phyloP scores from a whole-genome alignment of 2,797 vertebrate genomes.

The Heteromormyrus szaboi region DNA sequence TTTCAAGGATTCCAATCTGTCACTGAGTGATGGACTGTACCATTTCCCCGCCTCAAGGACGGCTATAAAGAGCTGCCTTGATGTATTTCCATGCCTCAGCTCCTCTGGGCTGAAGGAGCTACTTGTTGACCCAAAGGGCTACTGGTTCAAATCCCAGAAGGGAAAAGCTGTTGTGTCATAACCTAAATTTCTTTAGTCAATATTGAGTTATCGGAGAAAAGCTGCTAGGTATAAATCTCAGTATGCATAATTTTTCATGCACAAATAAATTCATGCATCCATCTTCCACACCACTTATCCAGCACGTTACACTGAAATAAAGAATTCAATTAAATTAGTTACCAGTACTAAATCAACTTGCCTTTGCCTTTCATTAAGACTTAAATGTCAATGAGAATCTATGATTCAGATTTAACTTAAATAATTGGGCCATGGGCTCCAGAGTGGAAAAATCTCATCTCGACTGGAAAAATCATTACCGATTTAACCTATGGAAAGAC shows the following conservation, averaged over 20 bases:
- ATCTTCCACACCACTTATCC: background rate
- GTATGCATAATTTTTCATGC: background rate
- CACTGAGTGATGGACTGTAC: conserved; percentile 46
- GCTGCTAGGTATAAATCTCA: background rate
- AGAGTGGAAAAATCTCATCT: conserved; percentile 3
- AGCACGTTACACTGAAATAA: background rate
- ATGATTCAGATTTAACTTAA: background rate
- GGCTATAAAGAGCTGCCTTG: conserved; percentile 42
- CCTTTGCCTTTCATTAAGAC: conserved; percentile 1
- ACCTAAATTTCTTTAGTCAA: background rate
- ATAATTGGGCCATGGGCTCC: background rate
- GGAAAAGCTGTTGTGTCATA: background rate
- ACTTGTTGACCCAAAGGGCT: background rate
- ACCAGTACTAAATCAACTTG: background rate
- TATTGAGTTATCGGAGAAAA: background rate
- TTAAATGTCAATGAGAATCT: background rate
- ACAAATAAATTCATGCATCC: background rate
- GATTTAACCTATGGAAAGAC: background rate
- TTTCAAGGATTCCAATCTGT: conserved; percentile 28
- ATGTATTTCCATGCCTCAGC: conserved; percentile 31
- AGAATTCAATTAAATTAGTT: background rate
- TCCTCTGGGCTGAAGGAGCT: conserved; percentile 12
- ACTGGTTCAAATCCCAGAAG: background rate
- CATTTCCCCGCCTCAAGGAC: conserved; percentile 46
- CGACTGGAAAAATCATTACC: background rate